phyloP scores from a whole-genome alignment of 2,888 invertebrate genomes.

The Drosophila siamana region DNA sequence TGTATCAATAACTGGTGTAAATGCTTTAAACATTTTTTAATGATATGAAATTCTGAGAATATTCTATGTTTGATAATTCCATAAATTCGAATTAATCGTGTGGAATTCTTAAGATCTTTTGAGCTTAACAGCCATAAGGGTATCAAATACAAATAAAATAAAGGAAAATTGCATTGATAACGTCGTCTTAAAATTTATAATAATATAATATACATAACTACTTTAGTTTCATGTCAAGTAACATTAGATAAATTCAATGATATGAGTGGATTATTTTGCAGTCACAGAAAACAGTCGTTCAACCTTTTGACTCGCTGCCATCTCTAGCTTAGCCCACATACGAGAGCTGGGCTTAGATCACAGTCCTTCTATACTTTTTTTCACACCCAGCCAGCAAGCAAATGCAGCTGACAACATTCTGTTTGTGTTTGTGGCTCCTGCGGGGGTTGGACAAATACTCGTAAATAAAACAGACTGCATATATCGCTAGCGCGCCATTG shows the following conservation, averaged over 20 bases:
- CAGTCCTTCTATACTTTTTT: constrained; percentile 23
- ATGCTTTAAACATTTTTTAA: not conserved
- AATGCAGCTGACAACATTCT: constrained; percentile 74
- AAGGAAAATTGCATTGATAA: no score
- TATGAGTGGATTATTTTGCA: no score
- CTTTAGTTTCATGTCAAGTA: no score
- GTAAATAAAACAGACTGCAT: constrained; percentile 54
- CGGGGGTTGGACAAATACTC: constrained; percentile 59
- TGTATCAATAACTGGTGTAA: no score
- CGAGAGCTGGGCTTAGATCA: constrained; percentile 35
- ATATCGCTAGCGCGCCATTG: constrained; percentile 42
- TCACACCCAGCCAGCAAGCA: constrained; percentile 64
- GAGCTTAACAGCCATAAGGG: no score
- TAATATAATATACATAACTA: no score
- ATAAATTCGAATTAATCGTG: no score
- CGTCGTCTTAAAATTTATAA: no score
- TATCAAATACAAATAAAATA: no score
- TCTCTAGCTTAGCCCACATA: constrained; percentile 30
- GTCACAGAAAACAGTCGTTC: not conserved
- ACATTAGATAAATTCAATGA: no score
- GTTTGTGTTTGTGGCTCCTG: constrained; percentile 19
- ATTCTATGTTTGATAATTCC: no score
- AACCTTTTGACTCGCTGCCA: not conserved
- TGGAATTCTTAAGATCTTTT: no score
- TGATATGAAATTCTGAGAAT: not conserved